These are phyloP conservation scores for Festucalex cinctus DNA, from an alignment of 2,113 vertebrate species.

Conservation along the genomic window DNA sequence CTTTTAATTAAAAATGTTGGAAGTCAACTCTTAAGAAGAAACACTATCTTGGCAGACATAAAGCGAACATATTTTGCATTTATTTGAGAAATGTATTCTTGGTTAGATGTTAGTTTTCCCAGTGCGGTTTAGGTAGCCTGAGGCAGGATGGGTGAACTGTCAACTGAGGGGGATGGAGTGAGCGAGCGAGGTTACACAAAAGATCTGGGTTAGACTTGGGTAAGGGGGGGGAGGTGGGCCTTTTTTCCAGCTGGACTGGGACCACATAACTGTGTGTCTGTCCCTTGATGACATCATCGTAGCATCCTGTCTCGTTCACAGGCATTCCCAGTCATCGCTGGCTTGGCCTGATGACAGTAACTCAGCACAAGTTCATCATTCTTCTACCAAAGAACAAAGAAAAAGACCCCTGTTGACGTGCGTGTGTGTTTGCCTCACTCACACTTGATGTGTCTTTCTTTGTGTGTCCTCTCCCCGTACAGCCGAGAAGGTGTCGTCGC, in stretches of 20 bases:
- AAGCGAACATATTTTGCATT: too few relatives aligned
- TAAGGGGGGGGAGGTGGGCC: conserved; percentile 11
- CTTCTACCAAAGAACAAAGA: conserved; percentile 35
- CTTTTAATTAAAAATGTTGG: too few relatives aligned
- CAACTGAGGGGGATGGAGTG: conserved; percentile 36
- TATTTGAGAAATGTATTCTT: too few relatives aligned
- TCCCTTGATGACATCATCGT: conserved; percentile 46
- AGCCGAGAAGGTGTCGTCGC: conserved; percentile 94
- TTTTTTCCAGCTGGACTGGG: conserved; percentile 49
- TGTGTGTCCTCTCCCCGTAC: conserved; percentile 17
- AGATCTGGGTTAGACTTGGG: conserved; percentile 45
- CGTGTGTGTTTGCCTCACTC: not conserved
- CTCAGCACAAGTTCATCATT: conserved; percentile 33
- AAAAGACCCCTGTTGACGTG: conserved; percentile 21
- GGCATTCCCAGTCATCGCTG: conserved; percentile 29
- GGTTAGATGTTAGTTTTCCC: too few relatives aligned
- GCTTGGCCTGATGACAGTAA: conserved; percentile 24
- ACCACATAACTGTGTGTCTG: conserved; percentile 27
- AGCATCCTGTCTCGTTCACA: conserved; percentile 40
- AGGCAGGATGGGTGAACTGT: conserved; percentile 30
- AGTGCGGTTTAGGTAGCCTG: not conserved
- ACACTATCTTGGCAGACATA: too few relatives aligned
- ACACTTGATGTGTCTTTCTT: not conserved
- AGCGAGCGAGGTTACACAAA: conserved; percentile 32
- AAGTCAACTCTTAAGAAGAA: too few relatives aligned